Percentiles rank a stretch among this genome's conserved stretches.
phyloP scores from a whole-genome alignment of 2,797 vertebrate species.

The Anomalospiza imberbis region DNA sequence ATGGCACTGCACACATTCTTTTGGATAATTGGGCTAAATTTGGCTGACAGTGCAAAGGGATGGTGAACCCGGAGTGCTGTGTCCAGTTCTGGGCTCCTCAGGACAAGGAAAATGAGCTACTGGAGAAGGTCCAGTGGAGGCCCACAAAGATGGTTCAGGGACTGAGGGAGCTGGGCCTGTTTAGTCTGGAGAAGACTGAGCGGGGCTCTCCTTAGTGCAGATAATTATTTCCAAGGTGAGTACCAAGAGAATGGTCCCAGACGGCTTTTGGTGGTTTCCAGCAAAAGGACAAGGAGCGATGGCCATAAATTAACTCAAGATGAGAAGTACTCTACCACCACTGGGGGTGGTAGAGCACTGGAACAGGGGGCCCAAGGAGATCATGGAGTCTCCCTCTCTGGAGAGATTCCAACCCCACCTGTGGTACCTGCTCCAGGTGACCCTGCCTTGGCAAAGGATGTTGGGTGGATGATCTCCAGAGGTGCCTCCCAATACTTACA shows the following conservation, averaged over 20 bases:
- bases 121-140: background rate
- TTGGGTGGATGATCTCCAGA: background rate
- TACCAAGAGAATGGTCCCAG: background rate
- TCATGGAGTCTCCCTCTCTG: background rate
- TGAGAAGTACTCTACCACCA: background rate
- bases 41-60: no score
- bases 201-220: background rate
- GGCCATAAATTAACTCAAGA: background rate
- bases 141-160: background rate
- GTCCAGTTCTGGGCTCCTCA: background rate
- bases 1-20: rapidly evolving
- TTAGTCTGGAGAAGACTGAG: background rate
- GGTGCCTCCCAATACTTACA: background rate
- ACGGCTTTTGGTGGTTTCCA: background rate
- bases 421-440: background rate
- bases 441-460: background rate
- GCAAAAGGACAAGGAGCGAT: background rate
- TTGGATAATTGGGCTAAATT: rapidly evolving
- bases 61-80: no score
- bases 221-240: background rate
- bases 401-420: background rate
- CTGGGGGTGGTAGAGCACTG: background rate
- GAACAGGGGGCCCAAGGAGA: background rate
- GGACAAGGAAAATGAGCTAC: background rate
- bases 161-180: background rate